Base-by-base conservation (phyloP, 2,113 vertebrate species). In the Bettongia penicillata region DNA sequence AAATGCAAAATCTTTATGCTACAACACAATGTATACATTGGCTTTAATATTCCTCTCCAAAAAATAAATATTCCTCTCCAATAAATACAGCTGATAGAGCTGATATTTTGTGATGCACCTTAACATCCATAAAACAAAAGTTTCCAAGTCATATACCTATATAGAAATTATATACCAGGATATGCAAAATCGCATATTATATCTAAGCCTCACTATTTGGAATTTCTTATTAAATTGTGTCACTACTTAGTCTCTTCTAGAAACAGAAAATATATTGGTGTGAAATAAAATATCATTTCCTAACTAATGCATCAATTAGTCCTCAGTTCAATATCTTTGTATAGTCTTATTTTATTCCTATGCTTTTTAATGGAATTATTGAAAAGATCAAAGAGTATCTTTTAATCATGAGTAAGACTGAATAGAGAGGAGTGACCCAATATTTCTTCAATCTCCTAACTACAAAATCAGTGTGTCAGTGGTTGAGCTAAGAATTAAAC, bases 391-490 rank as follows among this genome's bases (percentile, higher is more conserved):
- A 97, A 94, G 53, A 52, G 31, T 61, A 89, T 94, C 48, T 93
- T 23, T 90, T 51, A 93, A 93, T 92, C 77, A 37, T 37, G 51
- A 94, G 91, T 96, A 93, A 51, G 51, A 96, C 96, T 95, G 89
- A 96, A 95, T 92, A 77, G 25, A 19, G 10, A 49, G 19, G 95
- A 94, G 48, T 94, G 93, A 50, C 47, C 90, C 47, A 50, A 43
- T 14, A 52, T 57, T 92, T 93, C 93, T 93, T 91, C 84, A 91
- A 23, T 91, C 50, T 50, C 25, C 61, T 94, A 84, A 93, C 94
- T 97, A 37, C 96, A 93, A 95, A 97, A 93, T 94, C 49, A 96
- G 96, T 97, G 94, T 97, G 61, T 95, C 96, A 95, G 93, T 96
- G 84, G 92, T 92, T 94, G 91, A 97, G 90, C 96, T 94, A 49